Evolutionary conservation across 2,888 invertebrate species (phyloP), one percentile per base, ranked within the genome.

Genomic region (Limulus polyphemus): DNA sequence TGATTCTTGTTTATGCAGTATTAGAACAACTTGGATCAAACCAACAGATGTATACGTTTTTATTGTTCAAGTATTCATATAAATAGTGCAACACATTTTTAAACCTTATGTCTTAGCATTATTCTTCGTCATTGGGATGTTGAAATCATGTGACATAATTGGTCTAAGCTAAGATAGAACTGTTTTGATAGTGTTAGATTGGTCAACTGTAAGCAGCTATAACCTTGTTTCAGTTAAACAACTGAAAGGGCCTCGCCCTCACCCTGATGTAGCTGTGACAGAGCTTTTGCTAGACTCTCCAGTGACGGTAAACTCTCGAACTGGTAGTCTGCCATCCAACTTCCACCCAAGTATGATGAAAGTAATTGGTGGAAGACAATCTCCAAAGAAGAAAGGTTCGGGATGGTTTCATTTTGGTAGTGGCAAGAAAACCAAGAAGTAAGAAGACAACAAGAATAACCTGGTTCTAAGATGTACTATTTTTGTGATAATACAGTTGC

Each of bases 351-450:
- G 61, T 58, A 54, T 67, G 50, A 61, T 64, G 17, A 60, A 67
- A 1, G 63, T 63, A 46, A 60, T 68, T 1, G 58, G 59, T 57
- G 62, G 62, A 62, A 60, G 62, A 58, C 55, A 56, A 47, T 62
- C 67, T 49, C 60, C 63, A 17, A 62, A 68, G 49, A 68, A 68
- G 54, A 67, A 65, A 46, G 62, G 67, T 55, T 68, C 69, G n/a
- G 67, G 67, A 14, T 69, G 69, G 69, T 69, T 69, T 63, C 66
- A 69, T 54, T 65, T 69, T 59, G 69, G 69, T 47, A 66, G 64
- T 58, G 63, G 65, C 16, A 68, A 68, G 55, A 65, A 67, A 57
- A 61, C 64, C 16, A 65, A 64, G 49, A 67, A 62, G 60, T 67
- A 62, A 67, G 32, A 14, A 13, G 32, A 32, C 32, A 32, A 32